These are phyloP conservation scores for Trogon surrucura DNA, from an alignment of 2,113 vertebrate genomes.

Conservation along the genomic window DNA sequence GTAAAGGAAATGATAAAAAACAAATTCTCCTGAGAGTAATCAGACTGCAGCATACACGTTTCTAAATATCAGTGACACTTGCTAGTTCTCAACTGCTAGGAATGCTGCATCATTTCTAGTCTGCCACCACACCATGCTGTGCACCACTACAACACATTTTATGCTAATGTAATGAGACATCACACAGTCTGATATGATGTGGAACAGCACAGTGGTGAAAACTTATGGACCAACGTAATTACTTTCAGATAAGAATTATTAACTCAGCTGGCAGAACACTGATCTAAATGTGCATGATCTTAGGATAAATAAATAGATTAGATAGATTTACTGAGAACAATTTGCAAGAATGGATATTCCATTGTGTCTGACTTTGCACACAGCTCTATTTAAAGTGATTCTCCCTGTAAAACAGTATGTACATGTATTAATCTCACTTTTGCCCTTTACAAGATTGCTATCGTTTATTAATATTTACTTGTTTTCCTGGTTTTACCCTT, in stretches of 20 bases:
- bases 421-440: neutral
- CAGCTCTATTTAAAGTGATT: constrained; percentile 22
- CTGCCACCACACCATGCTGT: constrained; percentile 29
- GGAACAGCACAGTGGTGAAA: constrained; percentile 58
- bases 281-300: constrained; percentile 57
- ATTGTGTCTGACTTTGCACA: constrained; percentile 10
- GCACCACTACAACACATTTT: constrained; percentile 21
- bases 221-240: constrained; percentile 45
- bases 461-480: constrained; percentile 46
- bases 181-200: constrained; percentile 46
- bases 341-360: constrained; percentile 45
- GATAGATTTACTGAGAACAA: constrained; percentile 46
- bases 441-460: neutral
- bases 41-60: neutral
- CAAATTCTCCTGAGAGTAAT: constrained; percentile 7
- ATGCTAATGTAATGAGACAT: constrained; percentile 55
- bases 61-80: constrained; percentile 15
- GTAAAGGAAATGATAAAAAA: constrained; percentile 16
- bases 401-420: neutral
- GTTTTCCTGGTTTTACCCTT: constrained; percentile 38
- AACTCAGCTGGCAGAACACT: constrained; percentile 55
- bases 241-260: constrained; percentile 64
- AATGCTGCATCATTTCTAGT: constrained; percentile 40
- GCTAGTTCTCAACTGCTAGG: neutral
- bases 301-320: constrained; percentile 68